phyloP scores from a whole-genome alignment of 92 coral and sea anemone species.

The Parazoanthus darwini region DNA sequence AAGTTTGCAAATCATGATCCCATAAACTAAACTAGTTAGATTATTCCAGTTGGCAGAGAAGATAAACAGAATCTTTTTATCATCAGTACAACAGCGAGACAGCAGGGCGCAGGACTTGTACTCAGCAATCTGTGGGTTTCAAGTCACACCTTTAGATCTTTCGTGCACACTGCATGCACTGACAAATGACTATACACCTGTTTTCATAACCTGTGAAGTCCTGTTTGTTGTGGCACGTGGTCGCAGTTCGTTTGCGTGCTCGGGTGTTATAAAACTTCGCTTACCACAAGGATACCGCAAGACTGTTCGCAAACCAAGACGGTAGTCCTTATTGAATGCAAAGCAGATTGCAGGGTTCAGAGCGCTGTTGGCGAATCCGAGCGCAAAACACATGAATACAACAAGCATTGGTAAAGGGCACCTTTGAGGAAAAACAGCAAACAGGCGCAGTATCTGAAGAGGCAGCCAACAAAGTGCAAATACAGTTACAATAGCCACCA shows the following conservation, averaged over 20 bases:
- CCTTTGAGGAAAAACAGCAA: not conserved
- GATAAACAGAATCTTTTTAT: too few species aligned
- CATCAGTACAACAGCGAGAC: too few species aligned
- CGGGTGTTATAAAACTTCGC: not conserved
- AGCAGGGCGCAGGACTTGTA: too few species aligned
- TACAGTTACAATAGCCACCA: conserved; percentile 48
- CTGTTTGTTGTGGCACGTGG: conserved; percentile 1
- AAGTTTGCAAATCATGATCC: too few species aligned
- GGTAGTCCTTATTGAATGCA: conserved; percentile 14
- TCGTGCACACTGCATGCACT: too few species aligned
- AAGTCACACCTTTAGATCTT: too few species aligned
- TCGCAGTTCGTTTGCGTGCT: not conserved
- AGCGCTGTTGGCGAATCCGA: conserved; percentile 18
- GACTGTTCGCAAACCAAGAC: conserved; percentile 4
- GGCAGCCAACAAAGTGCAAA: conserved; percentile 62
- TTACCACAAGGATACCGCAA: not conserved
- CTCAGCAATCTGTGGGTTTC: too few species aligned
- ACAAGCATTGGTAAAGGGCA: not conserved
- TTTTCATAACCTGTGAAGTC: not conserved
- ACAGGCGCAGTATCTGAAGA: conserved; percentile 16
- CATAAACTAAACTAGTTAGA: too few species aligned
- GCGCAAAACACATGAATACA: not conserved
- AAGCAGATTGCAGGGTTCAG: conserved; percentile 17
- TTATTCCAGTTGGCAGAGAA: too few species aligned
- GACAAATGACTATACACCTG: not conserved